Base-by-base conservation (phyloP, 2,888 invertebrate species). In the Aproaerema taeniolella region DNA sequence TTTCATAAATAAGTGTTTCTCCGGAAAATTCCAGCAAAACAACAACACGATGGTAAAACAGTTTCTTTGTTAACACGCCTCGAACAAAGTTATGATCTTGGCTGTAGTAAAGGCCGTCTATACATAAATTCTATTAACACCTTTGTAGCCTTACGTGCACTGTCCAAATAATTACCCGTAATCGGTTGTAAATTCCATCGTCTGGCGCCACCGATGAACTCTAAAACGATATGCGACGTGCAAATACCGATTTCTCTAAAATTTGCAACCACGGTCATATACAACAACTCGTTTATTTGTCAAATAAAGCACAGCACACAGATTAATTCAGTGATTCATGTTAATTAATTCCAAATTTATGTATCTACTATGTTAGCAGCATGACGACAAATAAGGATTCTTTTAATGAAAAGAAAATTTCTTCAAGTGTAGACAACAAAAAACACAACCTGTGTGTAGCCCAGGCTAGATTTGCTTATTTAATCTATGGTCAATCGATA, bases 131-230 rank as follows among this genome's bases (percentile, higher is more conserved):
- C 41, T 55, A 57, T 61, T 61, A 64, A 52, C 66, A 61, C 56
- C 54, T 59, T 26, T 34, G 41, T 26, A 45, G 47, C 42, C 33
- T 33, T 15, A 35, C n/a, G n/a, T 30, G 25, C 43, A 41, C 28
- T 47, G 45, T 43, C 48, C 45, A 56, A 58, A 57, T 59, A 50
- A 57, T 57, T 52, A 46, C 49, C 53, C 48, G 36, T 42, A 34
- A 42, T 46, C 9, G 46, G 43, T 49, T 49, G 46, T 53, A 51
- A 53, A 55, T 46, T 44, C 34, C 39, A 46, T 36, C 38, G 38
- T 29, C 38, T 50, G 51, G 55, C 59, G 56, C 55, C 60, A 60
- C 58, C 59, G 63, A 48, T 67, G 65, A 62, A 64, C 59, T 49
- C 38, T 29, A 11, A 31, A 36, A 32, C 50, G 54, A 46, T 61